These are phyloP conservation scores for Drosophila peninsularis DNA, from an alignment of 2,888 invertebrate genomes.

Conservation along the genomic window DNA sequence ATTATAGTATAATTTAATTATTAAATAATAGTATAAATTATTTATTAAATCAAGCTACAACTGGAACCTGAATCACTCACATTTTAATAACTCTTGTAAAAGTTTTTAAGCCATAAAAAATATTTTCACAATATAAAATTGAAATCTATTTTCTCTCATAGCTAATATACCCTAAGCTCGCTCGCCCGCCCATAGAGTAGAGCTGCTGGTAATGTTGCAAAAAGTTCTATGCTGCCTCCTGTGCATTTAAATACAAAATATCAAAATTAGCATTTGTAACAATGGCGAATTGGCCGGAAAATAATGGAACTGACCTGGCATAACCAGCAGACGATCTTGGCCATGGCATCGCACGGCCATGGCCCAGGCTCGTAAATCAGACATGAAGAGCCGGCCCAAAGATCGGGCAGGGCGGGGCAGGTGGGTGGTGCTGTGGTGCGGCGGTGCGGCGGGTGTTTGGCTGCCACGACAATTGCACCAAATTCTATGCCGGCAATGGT, in stretches of 20 bases:
- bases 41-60: too few relatives aligned
- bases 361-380: conserved; percentile 70
- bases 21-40: too few relatives aligned
- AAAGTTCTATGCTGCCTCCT: conserved; percentile 42
- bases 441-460: conserved; percentile 12
- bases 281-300: conserved; percentile 81
- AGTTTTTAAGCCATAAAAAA: too few relatives aligned
- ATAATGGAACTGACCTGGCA: conserved; percentile 80
- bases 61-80: too few relatives aligned
- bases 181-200: conserved; percentile 19
- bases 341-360: conserved; percentile 44
- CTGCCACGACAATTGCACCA: conserved; percentile 68
- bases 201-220: conserved; percentile 17
- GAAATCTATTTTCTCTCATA: too few relatives aligned
- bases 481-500: conserved; percentile 70
- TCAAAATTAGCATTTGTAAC: conserved; percentile 84
- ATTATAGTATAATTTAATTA: too few relatives aligned
- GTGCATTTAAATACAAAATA: conserved; percentile 83
- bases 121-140: too few relatives aligned
- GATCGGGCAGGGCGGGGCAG: background rate
- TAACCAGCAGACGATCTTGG: conserved; percentile 69
- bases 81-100: too few relatives aligned
- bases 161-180: background rate
- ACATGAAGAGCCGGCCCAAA: conserved; percentile 34
- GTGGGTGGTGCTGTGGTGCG: background rate